A percentile compares a stretch with the other conserved stretches of the same genome.
phyloP scores from a whole-genome alignment of 2,888 invertebrate species.

The Ariolimax columbianus region DNA sequence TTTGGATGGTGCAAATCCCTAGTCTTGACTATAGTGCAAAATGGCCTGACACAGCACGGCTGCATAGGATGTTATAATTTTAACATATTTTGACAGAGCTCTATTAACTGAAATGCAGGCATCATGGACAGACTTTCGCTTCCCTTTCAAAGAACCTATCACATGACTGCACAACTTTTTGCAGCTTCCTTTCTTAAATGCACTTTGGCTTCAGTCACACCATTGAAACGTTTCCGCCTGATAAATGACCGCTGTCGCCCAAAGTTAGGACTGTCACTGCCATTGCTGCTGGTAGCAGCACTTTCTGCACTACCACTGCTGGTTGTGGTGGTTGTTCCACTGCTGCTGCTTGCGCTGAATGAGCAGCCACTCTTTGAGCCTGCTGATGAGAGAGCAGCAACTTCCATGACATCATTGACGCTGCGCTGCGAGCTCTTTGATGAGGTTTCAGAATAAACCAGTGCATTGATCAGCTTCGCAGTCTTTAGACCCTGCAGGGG shows the following conservation, averaged over 20 bases:
- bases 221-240: constrained; percentile 60
- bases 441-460: constrained; percentile 85
- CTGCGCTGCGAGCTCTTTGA: constrained; percentile 83
- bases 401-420: constrained; percentile 84
- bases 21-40: no score
- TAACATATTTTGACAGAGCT: no score
- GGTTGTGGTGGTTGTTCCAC: constrained; percentile 48
- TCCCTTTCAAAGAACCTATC: constrained; percentile 28
- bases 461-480: constrained; percentile 84
- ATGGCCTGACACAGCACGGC: no score
- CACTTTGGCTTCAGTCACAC: constrained; percentile 71
- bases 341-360: constrained; percentile 31
- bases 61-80: no score
- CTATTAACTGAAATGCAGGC: no score
- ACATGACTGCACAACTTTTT: constrained; percentile 73
- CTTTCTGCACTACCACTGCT: constrained; percentile 35
- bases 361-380: constrained; percentile 57
- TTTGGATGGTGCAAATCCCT: no score
- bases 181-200: constrained; percentile 71
- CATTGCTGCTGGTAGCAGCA: constrained; percentile 57
- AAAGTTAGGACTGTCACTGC: constrained; percentile 59
- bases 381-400: constrained; percentile 81
- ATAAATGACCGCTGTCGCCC: constrained; percentile 52
- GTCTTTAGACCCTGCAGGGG: constrained; percentile 82
- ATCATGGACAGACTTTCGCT: no score